Evolutionary conservation across 2,113 vertebrate genomes (phyloP), one percentile per base, ranked within the genome.

Genomic region (Hippocampus zosterae): DNA sequence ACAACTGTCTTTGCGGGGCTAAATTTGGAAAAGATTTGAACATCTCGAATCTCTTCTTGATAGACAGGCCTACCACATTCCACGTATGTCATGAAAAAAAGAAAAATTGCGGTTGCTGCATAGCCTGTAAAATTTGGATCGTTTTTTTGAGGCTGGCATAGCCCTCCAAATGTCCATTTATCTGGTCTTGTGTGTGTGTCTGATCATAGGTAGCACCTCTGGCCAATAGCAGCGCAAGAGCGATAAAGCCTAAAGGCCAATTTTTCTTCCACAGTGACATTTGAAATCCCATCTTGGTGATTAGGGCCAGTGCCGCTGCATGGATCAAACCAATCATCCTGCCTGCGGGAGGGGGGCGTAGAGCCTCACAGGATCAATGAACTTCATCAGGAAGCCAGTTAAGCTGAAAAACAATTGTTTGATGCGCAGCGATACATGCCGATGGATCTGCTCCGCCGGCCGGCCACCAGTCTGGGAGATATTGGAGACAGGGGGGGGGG

Each of bases 211-310:
- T 76, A 71, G 71, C 76, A n/a, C 57, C 25, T 71, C 11, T 8
- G 69, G 63, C 75, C 80, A 76, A 77, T 73, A 71, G 81, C 71
- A 56, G 71, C 19, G 74, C 74, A 61, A 86, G 85, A 85, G 80
- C 81, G 84, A 89, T 84, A 86, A 84, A 91, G 85, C 81, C 84
- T 85, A 88, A 88, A 68, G 52, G 71, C 77, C 86, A 83, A 87
- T 89, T 85, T 81, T 33, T 59, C 33, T 59, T 27, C 5, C 88
- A 82, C 66, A 57, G 73, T 75, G 88, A 87, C 87, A 78, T 79
- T 65, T 80, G 79, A 81, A 89, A 85, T 77, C 76, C 85, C 80
- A 84, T 88, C 80, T 78, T 69, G 25, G 82, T 88, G 87, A 91
- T 90, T 87, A 85, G 78, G 80, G 74, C 77, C 77, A 87, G 86